Conservation (phyloP, 2,888 invertebrate species). For the Sclerodermus sp. region DNA sequence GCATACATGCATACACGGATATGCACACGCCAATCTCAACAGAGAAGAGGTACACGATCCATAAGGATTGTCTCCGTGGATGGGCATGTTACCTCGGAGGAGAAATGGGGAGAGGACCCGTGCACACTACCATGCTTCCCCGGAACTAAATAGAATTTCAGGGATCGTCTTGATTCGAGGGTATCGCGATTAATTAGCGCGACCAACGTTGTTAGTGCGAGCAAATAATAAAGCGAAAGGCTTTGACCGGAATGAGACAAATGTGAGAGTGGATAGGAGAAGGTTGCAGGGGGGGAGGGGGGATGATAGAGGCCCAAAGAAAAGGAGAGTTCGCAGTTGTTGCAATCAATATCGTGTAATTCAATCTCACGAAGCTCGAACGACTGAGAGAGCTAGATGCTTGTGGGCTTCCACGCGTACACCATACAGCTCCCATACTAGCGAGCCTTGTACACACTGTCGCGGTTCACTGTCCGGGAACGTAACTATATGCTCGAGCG, state of each 20-base stretch:
- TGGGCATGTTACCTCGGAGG: no score
- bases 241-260: conserved; percentile 1
- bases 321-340: not conserved
- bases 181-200: conserved; percentile 42
- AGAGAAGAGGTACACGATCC: not conserved
- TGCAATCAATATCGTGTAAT: conserved; percentile 41
- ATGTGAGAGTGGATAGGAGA: no score
- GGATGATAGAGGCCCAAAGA: conserved; percentile 6
- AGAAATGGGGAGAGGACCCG: not conserved
- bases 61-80: no score
- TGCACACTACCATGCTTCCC: conserved; percentile 7
- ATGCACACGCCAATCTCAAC: no score
- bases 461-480: no score
- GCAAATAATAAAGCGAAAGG: conserved; percentile 18
- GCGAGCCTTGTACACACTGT: no score
- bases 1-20: no score
- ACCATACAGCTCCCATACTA: no score
- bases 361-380: conserved; percentile 29
- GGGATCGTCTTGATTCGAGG: conserved; percentile 30
- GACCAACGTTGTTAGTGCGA: conserved; percentile 36
- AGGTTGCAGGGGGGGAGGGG: not conserved
- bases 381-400: conserved; percentile 8
- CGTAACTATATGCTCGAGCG: no score
- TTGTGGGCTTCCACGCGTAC: no score
- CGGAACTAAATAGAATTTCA: not conserved